phyloP scores from a whole-genome alignment of 2,797 vertebrate genomes.

The Discoglossus pictus region DNA sequence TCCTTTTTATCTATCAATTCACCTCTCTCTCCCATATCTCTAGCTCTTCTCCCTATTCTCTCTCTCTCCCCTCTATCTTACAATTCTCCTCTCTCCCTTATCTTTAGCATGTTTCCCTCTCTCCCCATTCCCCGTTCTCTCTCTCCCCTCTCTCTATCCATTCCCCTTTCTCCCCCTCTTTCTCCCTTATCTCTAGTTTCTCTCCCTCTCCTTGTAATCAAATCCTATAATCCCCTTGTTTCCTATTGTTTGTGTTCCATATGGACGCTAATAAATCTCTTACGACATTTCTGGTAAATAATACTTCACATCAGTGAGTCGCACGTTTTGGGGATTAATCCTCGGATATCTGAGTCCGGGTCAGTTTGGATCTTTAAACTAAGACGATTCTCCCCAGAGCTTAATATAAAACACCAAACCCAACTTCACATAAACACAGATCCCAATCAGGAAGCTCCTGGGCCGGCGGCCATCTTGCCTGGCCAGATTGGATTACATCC shows the following conservation, averaged over 20 bases:
- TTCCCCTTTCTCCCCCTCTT: no score
- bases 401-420: constrained; percentile 55
- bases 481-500: constrained; percentile 57
- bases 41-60: no score
- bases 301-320: background rate
- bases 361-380: background rate
- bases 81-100: no score
- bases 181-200: no score
- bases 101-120: no score
- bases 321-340: background rate
- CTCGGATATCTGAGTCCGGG: background rate
- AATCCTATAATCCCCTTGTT: no score
- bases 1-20: no score
- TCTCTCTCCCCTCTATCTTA: no score
- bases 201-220: no score
- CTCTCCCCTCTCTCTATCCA: no score
- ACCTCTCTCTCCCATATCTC: no score
- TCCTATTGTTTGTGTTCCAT: background rate
- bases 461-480: background rate
- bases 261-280: background rate
- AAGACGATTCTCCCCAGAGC: background rate
- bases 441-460: constrained; percentile 4
- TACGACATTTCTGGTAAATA: background rate
- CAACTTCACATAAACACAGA: constrained; percentile 58
- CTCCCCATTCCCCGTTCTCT: no score